phyloP scores from a whole-genome alignment of 2,113 vertebrate genomes.

The Calyptommatus sinebrachiatus region DNA sequence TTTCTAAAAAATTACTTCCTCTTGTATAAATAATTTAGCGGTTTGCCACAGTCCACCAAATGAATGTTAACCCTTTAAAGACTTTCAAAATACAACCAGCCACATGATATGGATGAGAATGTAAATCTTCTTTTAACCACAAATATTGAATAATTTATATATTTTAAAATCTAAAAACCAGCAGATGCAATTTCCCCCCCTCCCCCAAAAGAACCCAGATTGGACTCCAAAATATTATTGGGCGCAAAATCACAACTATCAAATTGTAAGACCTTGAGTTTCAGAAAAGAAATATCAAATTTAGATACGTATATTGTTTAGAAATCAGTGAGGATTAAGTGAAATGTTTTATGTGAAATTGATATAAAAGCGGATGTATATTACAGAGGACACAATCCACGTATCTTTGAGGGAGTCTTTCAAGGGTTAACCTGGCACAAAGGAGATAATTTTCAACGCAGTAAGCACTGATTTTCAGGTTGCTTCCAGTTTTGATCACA shows the following conservation, averaged over 20 bases:
- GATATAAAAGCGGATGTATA: constrained; percentile 73
- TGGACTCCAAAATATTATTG: constrained; percentile 63
- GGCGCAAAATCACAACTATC: constrained; percentile 67
- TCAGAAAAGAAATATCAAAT: constrained; percentile 59
- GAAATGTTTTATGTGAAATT: constrained; percentile 64
- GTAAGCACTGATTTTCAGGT: constrained; percentile 72
- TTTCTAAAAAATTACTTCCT: constrained; percentile 36
- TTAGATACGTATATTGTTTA: constrained; percentile 62
- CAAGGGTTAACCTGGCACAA: constrained; percentile 73
- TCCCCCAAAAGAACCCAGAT: constrained; percentile 44
- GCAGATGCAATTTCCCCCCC: constrained; percentile 3
- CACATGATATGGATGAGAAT: constrained; percentile 75
- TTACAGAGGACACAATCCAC: constrained; percentile 65
- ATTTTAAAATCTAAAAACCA: constrained; percentile 19
- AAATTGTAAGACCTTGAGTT: constrained; percentile 64
- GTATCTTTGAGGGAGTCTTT: constrained; percentile 74
- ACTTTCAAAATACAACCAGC: constrained; percentile 65
- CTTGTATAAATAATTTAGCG: constrained; percentile 71
- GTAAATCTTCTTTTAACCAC: constrained; percentile 70
- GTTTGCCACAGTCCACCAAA: constrained; percentile 71
- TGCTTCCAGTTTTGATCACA: constrained; percentile 84
- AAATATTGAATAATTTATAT: constrained; percentile 15
- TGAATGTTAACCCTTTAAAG: constrained; percentile 77
- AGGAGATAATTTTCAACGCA: constrained; percentile 62
- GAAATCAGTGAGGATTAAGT: constrained; percentile 62